These are phyloP conservation scores for Protobothrops flavoviridis DNA, from an alignment of 2,113 vertebrate species.

Conservation along the genomic window DNA sequence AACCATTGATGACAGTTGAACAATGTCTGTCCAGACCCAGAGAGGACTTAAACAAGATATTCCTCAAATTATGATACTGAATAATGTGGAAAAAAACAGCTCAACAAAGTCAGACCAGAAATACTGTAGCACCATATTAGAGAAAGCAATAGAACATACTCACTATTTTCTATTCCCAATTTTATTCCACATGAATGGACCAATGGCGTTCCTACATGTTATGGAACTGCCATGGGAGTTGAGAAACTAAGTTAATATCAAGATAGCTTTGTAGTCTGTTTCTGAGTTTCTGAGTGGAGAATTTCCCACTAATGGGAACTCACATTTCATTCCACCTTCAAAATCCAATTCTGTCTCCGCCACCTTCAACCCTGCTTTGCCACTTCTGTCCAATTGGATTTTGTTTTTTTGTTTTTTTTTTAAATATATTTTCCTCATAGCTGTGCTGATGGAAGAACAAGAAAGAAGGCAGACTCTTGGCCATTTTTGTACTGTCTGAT, in stretches of 20 bases:
- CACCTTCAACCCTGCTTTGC: not conserved
- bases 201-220: not conserved
- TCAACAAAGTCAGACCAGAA: not conserved
- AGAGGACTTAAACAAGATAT: not conserved
- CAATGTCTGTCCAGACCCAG: not conserved
- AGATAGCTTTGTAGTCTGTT: not conserved
- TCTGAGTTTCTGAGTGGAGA: not conserved
- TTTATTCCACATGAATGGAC: not conserved
- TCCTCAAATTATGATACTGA: not conserved
- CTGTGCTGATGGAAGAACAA: not conserved
- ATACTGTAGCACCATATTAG: not conserved
- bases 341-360: not conserved
- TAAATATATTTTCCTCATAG: not conserved
- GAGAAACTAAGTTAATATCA: not conserved
- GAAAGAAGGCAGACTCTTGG: not conserved
- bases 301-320: not conserved
- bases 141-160: not conserved
- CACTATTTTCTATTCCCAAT: not conserved
- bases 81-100: not conserved
- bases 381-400: not conserved
- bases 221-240: not conserved
- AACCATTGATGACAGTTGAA: not conserved
- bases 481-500: not conserved
- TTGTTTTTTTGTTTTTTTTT: not conserved
- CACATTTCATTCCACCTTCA: not conserved